phyloP scores from a whole-genome alignment of 1,140 invertebrate species.

The Anoplophora glabripennis region DNA sequence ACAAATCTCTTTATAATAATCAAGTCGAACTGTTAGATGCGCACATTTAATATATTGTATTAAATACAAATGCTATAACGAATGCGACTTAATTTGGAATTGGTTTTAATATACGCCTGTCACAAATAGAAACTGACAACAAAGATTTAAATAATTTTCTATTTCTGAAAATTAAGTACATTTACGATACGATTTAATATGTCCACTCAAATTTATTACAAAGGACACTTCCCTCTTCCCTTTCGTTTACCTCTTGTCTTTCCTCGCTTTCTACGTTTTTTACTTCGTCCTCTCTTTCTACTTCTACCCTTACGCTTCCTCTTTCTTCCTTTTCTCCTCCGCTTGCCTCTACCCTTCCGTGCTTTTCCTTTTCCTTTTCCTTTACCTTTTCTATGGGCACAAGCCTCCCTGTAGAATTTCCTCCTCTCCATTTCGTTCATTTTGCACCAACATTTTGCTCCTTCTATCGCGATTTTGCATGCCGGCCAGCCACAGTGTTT shows the following conservation, averaged over 20 bases:
- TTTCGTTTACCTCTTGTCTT: too few species aligned
- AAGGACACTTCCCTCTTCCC: too few species aligned
- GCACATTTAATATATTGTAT: constrained; percentile 7
- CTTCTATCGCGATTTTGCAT: constrained; percentile 31
- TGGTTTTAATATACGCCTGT: too few species aligned
- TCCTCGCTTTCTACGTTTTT: not conserved
- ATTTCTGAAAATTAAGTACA: too few species aligned
- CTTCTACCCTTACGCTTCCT: constrained; percentile 1
- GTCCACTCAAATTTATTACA: too few species aligned
- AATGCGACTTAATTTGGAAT: constrained; percentile 11
- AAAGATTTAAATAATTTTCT: too few species aligned
- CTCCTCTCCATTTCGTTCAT: constrained; percentile 23
- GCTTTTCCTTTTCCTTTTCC: constrained; percentile 2
- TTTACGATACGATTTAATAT: too few species aligned
- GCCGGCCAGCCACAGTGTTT: constrained; percentile 29
- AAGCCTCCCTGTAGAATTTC: constrained; percentile 23
- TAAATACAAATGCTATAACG: not conserved
- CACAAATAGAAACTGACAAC: too few species aligned
- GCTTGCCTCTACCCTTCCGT: not conserved
- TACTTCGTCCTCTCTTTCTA: not conserved
- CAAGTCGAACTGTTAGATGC: too few species aligned
- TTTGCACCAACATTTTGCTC: constrained; percentile 34
- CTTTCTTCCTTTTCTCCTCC: constrained; percentile 15
- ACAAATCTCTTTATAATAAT: too few species aligned
- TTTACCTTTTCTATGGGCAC: constrained; percentile 13